Evolutionary conservation across 2,888 invertebrate genomes (phyloP).

Genomic region (Hymenopus coronatus): DNA sequence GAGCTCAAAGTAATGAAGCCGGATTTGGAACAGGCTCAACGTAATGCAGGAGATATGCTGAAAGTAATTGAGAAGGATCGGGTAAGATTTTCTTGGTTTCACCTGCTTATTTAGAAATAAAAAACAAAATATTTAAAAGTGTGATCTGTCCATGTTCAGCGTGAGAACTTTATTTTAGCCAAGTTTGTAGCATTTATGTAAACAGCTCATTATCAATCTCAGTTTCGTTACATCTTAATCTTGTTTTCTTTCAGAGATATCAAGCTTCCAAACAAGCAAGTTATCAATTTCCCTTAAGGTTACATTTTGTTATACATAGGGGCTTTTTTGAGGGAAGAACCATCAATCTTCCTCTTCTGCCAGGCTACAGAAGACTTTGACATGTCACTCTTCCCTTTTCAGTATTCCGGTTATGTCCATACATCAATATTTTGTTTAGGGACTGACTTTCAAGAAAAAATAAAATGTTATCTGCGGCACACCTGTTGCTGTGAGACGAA

Average conservation of each 20-base stretch:
- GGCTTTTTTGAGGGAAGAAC: neutral
- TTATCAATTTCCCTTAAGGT: neutral
- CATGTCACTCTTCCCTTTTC: neutral
- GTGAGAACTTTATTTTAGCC: too few relatives aligned
- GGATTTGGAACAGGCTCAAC: slow-evolving; percentile 71
- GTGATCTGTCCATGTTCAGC: neutral
- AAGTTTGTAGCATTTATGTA: neutral
- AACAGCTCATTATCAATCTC: neutral
- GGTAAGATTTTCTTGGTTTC: slow-evolving; percentile 45
- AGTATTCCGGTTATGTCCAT: neutral
- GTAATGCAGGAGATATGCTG: slow-evolving; percentile 76
- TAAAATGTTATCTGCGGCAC: neutral
- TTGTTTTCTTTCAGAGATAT: neutral
- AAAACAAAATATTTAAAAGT: neutral
- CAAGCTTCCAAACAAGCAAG: neutral
- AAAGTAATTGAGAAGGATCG: slow-evolving; percentile 72
- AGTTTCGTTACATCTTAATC: neutral
- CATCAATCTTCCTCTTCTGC: neutral
- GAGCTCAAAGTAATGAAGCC: slow-evolving; percentile 81
- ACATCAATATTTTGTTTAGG: neutral
- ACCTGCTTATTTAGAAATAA: neutral
- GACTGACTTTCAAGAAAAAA: neutral
- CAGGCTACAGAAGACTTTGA: neutral
- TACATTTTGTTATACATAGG: neutral
- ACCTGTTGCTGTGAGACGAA: too few relatives aligned